Conservation (phyloP, 2,888 invertebrate species). For the Dynastes tityus region DNA sequence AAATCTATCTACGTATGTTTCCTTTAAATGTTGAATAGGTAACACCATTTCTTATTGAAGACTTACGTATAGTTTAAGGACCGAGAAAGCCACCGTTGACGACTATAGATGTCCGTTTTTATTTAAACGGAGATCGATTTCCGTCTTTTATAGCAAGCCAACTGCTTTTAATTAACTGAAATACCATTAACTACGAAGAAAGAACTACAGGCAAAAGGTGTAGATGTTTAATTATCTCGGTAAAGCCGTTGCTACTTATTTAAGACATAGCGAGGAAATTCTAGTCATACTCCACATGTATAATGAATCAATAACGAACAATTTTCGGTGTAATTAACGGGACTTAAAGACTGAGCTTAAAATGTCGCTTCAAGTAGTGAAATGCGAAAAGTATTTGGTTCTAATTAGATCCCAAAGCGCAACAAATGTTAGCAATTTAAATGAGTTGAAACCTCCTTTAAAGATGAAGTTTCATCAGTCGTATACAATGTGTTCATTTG, state of each 20-base stretch:
- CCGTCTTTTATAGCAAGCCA: conserved; percentile 34
- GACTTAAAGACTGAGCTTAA: neutral
- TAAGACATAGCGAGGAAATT: conserved; percentile 5
- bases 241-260: conserved; percentile 25
- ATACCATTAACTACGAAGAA: conserved; percentile 30
- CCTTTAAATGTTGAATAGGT: conserved; percentile 30
- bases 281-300: conserved; percentile 20
- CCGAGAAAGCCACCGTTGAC: conserved; percentile 30
- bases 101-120: conserved; percentile 16
- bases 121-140: conserved; percentile 23
- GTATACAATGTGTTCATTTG: too few relatives aligned
- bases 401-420: neutral
- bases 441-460: too few relatives aligned
- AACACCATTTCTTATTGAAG: conserved; percentile 14
- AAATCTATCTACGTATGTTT: conserved; percentile 17
- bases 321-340: conserved; percentile 13
- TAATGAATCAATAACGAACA: conserved; percentile 16
- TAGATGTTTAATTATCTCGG: conserved; percentile 28
- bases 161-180: conserved; percentile 33
- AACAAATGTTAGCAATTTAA: too few relatives aligned
- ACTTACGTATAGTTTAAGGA: conserved; percentile 24
- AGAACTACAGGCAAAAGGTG: conserved; percentile 11
- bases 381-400: neutral
- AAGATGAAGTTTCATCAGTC: too few relatives aligned
- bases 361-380: neutral